Evolutionary conservation across 2,797 vertebrate species (phyloP).

Genomic region (Atherinosoma microstoma): DNA sequence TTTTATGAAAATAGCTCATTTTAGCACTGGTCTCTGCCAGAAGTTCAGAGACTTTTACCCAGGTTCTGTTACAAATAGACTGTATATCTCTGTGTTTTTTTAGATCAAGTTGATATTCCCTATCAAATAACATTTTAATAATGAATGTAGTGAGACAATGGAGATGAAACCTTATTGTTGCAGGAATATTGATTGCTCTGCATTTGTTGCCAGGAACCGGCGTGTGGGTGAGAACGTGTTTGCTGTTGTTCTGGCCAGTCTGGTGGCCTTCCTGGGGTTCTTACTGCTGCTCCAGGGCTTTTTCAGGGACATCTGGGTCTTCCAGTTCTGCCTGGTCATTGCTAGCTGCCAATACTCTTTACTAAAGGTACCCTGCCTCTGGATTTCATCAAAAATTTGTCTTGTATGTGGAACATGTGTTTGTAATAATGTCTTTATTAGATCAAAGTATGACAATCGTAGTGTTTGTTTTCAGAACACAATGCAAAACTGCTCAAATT

Average conservation of each 20-base stretch:
- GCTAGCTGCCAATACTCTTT: constrained; percentile 94
- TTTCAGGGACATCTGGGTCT: constrained; percentile 94
- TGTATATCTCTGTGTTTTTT: background rate
- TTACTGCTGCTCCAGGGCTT: constrained; percentile 90
- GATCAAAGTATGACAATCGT: background rate
- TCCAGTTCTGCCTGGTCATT: constrained; percentile 94
- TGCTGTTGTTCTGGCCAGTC: constrained; percentile 88
- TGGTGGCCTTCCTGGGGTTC: constrained; percentile 92
- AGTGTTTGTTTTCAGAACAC: background rate
- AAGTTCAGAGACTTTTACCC: background rate
- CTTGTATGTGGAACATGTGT: background rate
- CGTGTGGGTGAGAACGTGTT: constrained; percentile 90
- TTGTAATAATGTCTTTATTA: background rate
- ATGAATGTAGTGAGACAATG: background rate
- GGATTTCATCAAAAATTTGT: background rate
- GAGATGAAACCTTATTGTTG: background rate
- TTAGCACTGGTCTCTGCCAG: no score
- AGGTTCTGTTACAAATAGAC: background rate
- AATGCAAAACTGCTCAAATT: background rate
- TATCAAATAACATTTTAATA: background rate
- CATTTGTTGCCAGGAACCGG: constrained; percentile 82
- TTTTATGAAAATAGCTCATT: no score
- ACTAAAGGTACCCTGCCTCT: constrained; percentile 84
- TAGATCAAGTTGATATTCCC: no score
- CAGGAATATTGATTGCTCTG: background rate